Percentiles rank a stretch among this genome's conserved stretches.
Conservation (phyloP, 2,888 invertebrate species). For the Laothoe populi region DNA sequence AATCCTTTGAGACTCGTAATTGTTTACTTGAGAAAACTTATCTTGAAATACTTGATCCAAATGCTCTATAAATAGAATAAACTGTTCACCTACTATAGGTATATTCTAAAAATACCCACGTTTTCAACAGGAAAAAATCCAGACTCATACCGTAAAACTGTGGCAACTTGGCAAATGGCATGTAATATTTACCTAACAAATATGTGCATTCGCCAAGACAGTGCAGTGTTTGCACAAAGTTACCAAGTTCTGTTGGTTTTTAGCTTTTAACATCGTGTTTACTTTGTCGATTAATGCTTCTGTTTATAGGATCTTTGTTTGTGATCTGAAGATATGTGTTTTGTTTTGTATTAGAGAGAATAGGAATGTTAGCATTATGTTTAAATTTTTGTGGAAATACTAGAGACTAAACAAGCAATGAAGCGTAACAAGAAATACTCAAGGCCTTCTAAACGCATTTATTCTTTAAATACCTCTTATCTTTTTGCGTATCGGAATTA, state of each 20-base stretch:
- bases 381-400: neutral
- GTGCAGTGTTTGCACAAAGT: constrained; percentile 24
- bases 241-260: constrained; percentile 17
- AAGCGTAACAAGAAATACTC: too few species aligned
- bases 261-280: constrained; percentile 20
- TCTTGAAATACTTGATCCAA: neutral
- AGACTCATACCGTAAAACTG: constrained; percentile 28
- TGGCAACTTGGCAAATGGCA: constrained; percentile 55
- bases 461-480: too few species aligned
- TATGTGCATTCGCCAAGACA: constrained; percentile 32
- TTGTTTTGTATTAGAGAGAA: neutral
- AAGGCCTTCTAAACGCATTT: too few species aligned
- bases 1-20: too few species aligned
- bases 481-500: too few species aligned
- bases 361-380: neutral
- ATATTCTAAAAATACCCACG: neutral
- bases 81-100: neutral
- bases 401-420: neutral
- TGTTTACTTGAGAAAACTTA: too few species aligned
- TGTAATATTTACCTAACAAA: constrained; percentile 52
- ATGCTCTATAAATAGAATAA: neutral
- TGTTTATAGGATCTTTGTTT: constrained; percentile 3
- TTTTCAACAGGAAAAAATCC: neutral
- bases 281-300: constrained; percentile 7
- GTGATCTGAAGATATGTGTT: neutral